Base-by-base conservation (phyloP, 2,113 vertebrate species). In the Xiphophorus maculatus region DNA sequence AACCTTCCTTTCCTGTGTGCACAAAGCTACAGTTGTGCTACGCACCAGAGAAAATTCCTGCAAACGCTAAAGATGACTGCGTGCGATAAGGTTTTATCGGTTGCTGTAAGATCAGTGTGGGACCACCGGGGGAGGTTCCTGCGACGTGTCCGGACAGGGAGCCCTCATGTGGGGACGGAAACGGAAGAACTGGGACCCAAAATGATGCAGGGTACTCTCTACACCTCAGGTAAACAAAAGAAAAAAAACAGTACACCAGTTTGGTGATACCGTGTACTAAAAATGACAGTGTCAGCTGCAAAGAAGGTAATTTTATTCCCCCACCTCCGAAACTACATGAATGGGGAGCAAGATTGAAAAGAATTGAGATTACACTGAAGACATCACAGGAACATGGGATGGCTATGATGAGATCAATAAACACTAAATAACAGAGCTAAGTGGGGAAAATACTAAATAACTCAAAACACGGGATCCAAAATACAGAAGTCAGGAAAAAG, bases 91-190 rank as follows among this genome's bases (percentile, higher is more conserved):
- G 76, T 84, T 89, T 37, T 90, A 94, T 94, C 93, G 93, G 90
- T 70, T 74, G 77, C 87, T 81, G 83, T 85, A 63, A 81, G 86
- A 92, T 92, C 87, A 84, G 87, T 87, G 88, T 40, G 14, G 90
- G 95, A 96, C 95, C 96, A 96, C 95, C 94, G 54, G 91, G 76
- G 51, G 78, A 88, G 88, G 77, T 81, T 79, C 61, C 37, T 3
- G 73, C 71, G 44, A 83, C 94, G n/a, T 91, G 93, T 89, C 29
- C 42, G 58, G 77, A 90, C 93, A 93, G 68, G 76, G 73, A 77
- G 76, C 88, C 90, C 81, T 60, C 86, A 90, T 82, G 70, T 40
- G 44, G 40, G 62, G 44, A 61, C 42, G 86, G 84, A 92, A 93
- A 79, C 30, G 13, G 68, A 78, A 70, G 51, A 71, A 84, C 12